These are phyloP conservation scores for Drosophila micromelanica DNA, from an alignment of 1,140 invertebrate genomes.

Conservation along the genomic window DNA sequence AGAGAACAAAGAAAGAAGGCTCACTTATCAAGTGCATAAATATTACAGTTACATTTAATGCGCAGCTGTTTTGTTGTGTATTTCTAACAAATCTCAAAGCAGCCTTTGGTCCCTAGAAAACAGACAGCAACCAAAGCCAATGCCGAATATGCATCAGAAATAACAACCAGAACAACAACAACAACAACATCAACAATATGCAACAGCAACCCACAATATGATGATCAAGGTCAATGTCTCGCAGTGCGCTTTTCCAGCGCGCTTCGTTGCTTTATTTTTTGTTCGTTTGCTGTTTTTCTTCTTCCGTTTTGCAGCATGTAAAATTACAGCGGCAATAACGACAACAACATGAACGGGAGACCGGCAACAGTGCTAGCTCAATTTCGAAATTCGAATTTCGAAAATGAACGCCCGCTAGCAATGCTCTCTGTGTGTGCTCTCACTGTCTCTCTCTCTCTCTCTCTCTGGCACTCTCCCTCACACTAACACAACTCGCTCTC, in stretches of 20 bases:
- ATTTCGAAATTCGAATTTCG: conserved; percentile 60
- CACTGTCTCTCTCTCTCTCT: conserved; percentile 16
- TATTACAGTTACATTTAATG: conserved; percentile 17
- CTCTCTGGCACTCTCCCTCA: conserved; percentile 8
- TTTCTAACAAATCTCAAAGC: conserved; percentile 26
- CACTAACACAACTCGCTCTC: conserved; percentile 8
- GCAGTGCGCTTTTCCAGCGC: conserved; percentile 57
- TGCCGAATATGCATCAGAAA: conserved; percentile 43
- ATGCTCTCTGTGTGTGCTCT: neutral
- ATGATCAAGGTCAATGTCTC: conserved; percentile 81
- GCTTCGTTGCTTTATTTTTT: conserved; percentile 39
- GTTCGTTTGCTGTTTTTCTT: conserved; percentile 52
- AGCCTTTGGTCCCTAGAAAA: conserved; percentile 8
- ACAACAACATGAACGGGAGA: conserved; percentile 29
- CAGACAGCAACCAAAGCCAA: conserved; percentile 6
- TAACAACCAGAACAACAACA: conserved; percentile 26
- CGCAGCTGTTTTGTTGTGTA: conserved; percentile 31
- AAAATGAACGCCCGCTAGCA: conserved; percentile 55
- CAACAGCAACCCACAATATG: conserved; percentile 42
- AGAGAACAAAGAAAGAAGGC: conserved; percentile 3
- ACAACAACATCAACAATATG: conserved; percentile 26
- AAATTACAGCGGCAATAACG: conserved; percentile 57
- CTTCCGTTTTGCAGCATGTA: conserved; percentile 69
- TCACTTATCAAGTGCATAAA: neutral
- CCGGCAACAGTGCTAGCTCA: conserved; percentile 27